phyloP scores from a whole-genome alignment of 2,113 vertebrate genomes.

The Furnarius figulus region DNA sequence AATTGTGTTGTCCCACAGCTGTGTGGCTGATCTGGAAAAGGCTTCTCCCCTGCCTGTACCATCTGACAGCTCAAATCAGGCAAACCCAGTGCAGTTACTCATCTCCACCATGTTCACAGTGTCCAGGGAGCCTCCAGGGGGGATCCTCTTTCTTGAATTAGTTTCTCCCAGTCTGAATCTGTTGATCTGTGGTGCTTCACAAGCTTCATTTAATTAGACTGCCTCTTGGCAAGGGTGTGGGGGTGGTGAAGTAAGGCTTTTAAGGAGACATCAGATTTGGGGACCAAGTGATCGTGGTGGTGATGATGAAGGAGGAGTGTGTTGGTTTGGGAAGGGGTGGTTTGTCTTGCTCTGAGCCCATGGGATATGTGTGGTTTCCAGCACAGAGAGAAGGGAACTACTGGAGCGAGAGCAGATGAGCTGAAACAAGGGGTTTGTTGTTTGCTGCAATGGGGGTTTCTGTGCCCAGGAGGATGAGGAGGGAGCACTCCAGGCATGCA shows the following conservation, averaged over 20 bases:
- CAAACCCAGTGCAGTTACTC: neutral
- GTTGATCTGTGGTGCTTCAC: neutral
- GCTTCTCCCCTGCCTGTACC: neutral
- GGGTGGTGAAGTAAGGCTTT: neutral
- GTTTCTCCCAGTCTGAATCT: neutral
- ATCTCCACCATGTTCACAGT: fast-evolving
- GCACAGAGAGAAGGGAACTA: neutral
- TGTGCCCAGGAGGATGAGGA: fast-evolving
- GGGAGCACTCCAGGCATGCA: neutral
- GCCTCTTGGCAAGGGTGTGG: neutral
- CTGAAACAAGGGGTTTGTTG: neutral
- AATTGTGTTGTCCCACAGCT: neutral
- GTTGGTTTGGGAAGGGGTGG: neutral
- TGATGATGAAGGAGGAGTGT: no score
- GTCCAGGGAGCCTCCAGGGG: neutral
- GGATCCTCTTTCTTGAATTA: neutral
- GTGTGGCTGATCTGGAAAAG: neutral
- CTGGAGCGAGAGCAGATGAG: neutral
- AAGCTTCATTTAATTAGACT: neutral
- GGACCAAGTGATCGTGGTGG: fast-evolving
- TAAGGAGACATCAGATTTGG: neutral
- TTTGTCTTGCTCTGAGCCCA: neutral
- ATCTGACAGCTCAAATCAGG: neutral
- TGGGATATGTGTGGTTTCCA: neutral
- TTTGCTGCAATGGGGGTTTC: neutral